A percentile compares a stretch with the other conserved stretches of the same genome.
Conservation (phyloP, 1,140 invertebrate genomes). For the Dinothrombium tinctorium region DNA sequence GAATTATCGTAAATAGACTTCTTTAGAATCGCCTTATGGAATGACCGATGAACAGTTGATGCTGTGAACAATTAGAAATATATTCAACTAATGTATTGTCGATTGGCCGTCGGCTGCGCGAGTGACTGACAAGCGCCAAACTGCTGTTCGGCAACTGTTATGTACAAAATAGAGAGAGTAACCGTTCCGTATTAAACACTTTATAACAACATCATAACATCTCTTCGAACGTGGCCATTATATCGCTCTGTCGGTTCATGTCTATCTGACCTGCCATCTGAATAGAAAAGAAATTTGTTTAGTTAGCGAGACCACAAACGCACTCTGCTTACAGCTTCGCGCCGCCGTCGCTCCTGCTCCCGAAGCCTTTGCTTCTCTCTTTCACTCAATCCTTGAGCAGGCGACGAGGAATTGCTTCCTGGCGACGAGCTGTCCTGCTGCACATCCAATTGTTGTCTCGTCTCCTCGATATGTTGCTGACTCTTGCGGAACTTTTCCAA, state of each 20-base stretch:
- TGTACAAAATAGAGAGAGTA: too few species aligned
- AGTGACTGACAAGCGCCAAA: too few species aligned
- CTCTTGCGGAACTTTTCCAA: slow-evolving; percentile 36
- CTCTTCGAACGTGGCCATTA: slow-evolving; percentile 92
- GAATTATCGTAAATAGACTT: too few species aligned
- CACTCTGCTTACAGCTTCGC: slow-evolving; percentile 76
- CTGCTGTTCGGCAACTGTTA: too few species aligned
- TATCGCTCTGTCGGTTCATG: slow-evolving; percentile 92
- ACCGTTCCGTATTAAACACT: too few species aligned
- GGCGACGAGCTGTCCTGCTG: slow-evolving; percentile 7
- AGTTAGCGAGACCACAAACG: slow-evolving; percentile 16
- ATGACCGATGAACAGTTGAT: too few species aligned
- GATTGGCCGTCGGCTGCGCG: too few species aligned
- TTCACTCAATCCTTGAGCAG: slow-evolving; percentile 26
- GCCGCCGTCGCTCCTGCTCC: slow-evolving; percentile 63
- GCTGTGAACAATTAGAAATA: too few species aligned
- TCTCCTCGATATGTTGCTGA: slow-evolving; percentile 6
- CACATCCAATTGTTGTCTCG: neutral
- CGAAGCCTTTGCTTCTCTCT: slow-evolving; percentile 40
- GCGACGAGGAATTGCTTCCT: slow-evolving; percentile 8
- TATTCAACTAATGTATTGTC: too few species aligned
- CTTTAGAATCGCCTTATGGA: too few species aligned
- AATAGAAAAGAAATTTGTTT: slow-evolving; percentile 24
- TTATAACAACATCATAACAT: too few species aligned
- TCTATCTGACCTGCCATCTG: slow-evolving; percentile 87